These are phyloP conservation scores for Rhopalosiphum padi DNA, from an alignment of 1,140 invertebrate species.

Conservation along the genomic window DNA sequence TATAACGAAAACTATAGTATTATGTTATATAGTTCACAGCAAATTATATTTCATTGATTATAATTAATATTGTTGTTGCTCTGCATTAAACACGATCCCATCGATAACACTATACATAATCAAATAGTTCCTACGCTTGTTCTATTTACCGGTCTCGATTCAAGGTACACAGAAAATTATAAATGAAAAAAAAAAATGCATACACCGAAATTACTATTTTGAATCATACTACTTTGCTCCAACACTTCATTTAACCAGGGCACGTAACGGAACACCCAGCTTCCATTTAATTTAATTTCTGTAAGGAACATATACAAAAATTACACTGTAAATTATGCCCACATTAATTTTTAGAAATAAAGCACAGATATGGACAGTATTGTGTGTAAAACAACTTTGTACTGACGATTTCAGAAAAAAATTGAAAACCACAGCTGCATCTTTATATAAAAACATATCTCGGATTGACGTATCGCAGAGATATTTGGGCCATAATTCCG, in stretches of 20 bases:
- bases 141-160: neutral
- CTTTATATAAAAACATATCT: neutral
- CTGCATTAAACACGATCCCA: neutral
- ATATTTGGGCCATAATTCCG: neutral
- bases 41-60: neutral
- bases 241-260: neutral
- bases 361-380: neutral
- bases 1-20: too few species aligned
- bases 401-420: neutral
- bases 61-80: neutral
- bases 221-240: neutral
- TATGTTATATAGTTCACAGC: neutral
- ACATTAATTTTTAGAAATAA: neutral
- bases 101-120: neutral
- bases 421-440: neutral
- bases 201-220: neutral
- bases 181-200: neutral
- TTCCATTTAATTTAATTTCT: neutral
- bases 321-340: neutral
- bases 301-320: neutral
- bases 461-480: neutral
- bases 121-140: neutral
- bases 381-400: neutral
- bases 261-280: conserved; percentile 9
- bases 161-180: neutral